phyloP scores from a whole-genome alignment of 2,888 invertebrate species.

The Pherbina coryleti region DNA sequence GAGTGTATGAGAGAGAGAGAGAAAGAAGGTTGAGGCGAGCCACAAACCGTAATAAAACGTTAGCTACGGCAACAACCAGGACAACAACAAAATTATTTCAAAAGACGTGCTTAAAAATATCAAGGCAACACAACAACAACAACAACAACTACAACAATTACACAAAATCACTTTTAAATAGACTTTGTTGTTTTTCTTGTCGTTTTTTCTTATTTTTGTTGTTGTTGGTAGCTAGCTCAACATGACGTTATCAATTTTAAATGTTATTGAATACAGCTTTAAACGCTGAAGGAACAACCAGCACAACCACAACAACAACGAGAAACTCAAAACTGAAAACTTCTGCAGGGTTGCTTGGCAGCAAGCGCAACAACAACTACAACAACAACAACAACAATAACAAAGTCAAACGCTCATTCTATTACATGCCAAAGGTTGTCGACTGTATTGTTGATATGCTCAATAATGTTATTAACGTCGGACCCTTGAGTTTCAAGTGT shows the following conservation, averaged over 20 bases:
- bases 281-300: neutral
- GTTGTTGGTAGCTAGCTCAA: slow-evolving; percentile 27
- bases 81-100: slow-evolving; percentile 26
- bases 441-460: neutral
- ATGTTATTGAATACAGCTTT: slow-evolving; percentile 2
- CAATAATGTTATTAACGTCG: slow-evolving; percentile 1
- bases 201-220: slow-evolving; percentile 38
- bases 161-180: slow-evolving; percentile 19
- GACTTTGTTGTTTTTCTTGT: slow-evolving; percentile 46
- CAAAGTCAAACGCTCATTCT: neutral
- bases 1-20: neutral
- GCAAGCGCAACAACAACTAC: neutral
- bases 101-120: slow-evolving; percentile 23
- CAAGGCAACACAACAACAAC: too few species aligned
- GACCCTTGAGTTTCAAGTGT: neutral
- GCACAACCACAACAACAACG: neutral
- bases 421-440: neutral
- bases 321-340: neutral
- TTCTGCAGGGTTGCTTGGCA: neutral
- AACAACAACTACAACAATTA: slow-evolving; percentile 36
- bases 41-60: slow-evolving; percentile 12
- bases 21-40: neutral
- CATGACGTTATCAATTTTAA: slow-evolving; percentile 14
- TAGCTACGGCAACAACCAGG: slow-evolving; percentile 37
- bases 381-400: slow-evolving; percentile 4